Conservation (phyloP, 1,140 invertebrate genomes). For the Achatina immaculata region DNA sequence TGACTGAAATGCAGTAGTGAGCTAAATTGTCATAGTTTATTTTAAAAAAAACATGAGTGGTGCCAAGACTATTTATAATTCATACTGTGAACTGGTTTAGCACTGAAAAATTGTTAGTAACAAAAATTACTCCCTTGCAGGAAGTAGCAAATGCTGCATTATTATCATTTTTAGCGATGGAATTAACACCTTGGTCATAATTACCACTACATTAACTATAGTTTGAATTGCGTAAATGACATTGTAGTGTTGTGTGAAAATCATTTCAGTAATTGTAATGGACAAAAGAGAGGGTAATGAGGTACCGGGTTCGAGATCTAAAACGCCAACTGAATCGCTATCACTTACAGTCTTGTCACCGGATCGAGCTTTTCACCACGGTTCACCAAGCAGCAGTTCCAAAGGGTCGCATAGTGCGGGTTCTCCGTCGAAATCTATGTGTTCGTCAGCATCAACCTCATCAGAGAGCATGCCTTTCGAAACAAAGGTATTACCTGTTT, state of each 20-base stretch:
- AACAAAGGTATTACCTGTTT: conserved; percentile 54
- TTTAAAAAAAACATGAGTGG: no score
- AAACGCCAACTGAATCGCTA: not conserved
- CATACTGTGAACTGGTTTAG: no score
- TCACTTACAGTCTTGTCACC: not conserved
- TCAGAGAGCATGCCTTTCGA: conserved; percentile 74
- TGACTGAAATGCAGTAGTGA: no score
- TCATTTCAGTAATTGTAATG: not conserved
- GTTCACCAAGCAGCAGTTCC: conserved; percentile 28
- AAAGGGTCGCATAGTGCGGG: conserved; percentile 53
- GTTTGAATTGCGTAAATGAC: no score
- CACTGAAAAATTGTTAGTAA: no score
- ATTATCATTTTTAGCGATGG: not conserved
- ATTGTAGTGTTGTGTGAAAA: no score
- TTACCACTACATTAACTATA: not conserved
- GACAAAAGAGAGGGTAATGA: not conserved
- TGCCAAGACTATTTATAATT: no score
- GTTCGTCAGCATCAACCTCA: conserved; percentile 77
- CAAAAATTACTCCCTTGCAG: not conserved
- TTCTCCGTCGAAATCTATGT: conserved; percentile 76
- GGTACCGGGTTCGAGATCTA: not conserved
- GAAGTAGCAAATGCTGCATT: not conserved
- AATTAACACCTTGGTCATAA: not conserved
- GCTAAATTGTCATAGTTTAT: no score
- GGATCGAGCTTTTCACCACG: not conserved